Conservation (phyloP, 1,140 invertebrate genomes). For the Zeugodacus cucurbitae region DNA sequence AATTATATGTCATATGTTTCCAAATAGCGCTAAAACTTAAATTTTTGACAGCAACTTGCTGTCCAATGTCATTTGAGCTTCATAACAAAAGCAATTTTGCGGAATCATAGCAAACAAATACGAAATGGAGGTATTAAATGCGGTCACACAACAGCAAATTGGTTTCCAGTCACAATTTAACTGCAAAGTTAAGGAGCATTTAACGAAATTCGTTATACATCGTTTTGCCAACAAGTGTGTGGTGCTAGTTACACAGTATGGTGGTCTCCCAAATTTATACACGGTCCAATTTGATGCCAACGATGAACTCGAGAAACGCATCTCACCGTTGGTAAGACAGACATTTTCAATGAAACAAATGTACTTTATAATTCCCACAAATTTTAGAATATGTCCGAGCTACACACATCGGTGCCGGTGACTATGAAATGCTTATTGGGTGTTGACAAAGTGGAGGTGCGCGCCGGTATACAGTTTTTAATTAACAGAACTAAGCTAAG, state of each 20-base stretch:
- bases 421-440: constrained; percentile 56
- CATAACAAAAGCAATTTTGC: neutral
- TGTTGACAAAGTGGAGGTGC: constrained; percentile 51
- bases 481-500: constrained; percentile 54
- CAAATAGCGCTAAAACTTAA: too few species aligned
- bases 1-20: too few species aligned
- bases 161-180: constrained; percentile 58
- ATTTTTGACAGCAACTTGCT: too few species aligned
- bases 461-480: constrained; percentile 59
- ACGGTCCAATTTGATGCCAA: constrained; percentile 56
- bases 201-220: constrained; percentile 59
- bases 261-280: constrained; percentile 56
- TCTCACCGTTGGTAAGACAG: constrained; percentile 43
- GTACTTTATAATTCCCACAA: neutral
- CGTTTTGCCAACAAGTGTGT: constrained; percentile 58
- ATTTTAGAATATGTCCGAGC: constrained; percentile 34
- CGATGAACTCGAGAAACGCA: constrained; percentile 42
- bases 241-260: constrained; percentile 57
- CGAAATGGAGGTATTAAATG: constrained; percentile 17
- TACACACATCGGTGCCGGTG: constrained; percentile 54
- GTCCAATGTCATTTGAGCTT: too few species aligned
- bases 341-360: constrained; percentile 40
- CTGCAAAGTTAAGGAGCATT: constrained; percentile 49
- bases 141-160: constrained; percentile 26
- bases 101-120: neutral